Percentiles rank a stretch among this genome's conserved stretches.
phyloP scores from a whole-genome alignment of 2,113 vertebrate genomes.

The Hyla sarda region DNA sequence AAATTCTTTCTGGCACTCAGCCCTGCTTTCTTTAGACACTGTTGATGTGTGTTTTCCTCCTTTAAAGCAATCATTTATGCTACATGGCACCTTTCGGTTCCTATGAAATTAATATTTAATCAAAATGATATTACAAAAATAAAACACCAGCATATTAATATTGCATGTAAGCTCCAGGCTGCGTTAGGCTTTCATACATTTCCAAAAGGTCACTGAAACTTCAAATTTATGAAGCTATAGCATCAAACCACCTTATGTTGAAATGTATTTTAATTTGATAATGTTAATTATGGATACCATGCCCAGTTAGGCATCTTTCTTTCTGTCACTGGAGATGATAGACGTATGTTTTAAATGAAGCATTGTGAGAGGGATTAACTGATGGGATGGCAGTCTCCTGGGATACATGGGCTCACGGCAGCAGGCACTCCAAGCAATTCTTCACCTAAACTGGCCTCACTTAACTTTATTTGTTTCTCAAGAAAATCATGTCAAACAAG shows the following conservation, averaged over 20 bases:
- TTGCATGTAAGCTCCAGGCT: constrained; percentile 58
- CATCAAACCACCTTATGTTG: constrained; percentile 48
- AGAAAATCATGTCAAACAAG: no score
- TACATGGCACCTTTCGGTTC: constrained; percentile 60
- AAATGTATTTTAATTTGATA: constrained; percentile 54
- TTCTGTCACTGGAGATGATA: neutral
- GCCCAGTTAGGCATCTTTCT: neutral
- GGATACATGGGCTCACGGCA: no score
- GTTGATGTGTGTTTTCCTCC: constrained; percentile 39
- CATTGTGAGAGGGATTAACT: neutral
- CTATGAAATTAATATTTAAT: constrained; percentile 61
- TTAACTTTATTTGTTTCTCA: no score
- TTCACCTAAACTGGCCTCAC: no score
- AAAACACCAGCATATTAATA: constrained; percentile 59
- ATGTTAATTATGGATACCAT: constrained; percentile 40
- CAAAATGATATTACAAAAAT: constrained; percentile 61
- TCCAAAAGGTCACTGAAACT: constrained; percentile 57
- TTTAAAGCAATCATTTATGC: constrained; percentile 58
- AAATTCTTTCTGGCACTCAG: constrained; percentile 48
- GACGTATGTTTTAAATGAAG: no score
- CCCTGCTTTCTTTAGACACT: constrained; percentile 53
- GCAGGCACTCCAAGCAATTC: no score
- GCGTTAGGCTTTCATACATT: constrained; percentile 55
- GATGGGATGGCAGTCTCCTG: no score
- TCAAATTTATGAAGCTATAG: constrained; percentile 52